Evolutionary conservation across 2,113 vertebrate species (phyloP).

Genomic region (Paralichthys olivaceus): DNA sequence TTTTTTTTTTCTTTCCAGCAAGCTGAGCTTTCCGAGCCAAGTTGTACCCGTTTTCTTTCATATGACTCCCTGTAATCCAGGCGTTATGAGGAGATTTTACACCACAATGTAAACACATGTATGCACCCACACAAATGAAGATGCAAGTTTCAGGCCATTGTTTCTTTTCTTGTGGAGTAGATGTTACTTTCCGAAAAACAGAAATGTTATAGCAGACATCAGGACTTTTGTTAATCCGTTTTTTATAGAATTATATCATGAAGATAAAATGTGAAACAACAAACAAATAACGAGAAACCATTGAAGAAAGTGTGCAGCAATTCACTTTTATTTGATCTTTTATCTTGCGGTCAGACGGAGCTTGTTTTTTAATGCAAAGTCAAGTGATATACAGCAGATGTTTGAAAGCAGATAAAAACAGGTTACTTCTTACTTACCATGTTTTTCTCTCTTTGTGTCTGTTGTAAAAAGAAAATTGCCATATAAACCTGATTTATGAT

Average conservation of each 20-base stretch:
- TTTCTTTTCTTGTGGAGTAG: constrained; percentile 24
- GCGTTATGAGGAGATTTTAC: constrained; percentile 58
- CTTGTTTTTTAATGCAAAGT: constrained; percentile 7
- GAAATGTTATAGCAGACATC: background rate
- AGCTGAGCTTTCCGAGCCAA: constrained; percentile 59
- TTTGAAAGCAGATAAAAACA: background rate
- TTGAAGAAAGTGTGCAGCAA: background rate
- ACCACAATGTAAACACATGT: constrained; percentile 44
- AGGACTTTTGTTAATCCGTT: constrained; percentile 6
- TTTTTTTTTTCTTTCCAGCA: background rate
- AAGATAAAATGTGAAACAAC: background rate
- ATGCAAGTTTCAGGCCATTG: constrained; percentile 11
- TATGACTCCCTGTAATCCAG: constrained; percentile 58
- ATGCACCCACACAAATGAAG: constrained; percentile 17
- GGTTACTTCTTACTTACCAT: background rate
- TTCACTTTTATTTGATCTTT: constrained; percentile 12
- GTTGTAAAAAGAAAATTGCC: background rate
- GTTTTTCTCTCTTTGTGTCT: background rate
- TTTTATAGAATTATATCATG: background rate
- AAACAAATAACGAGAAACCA: background rate
- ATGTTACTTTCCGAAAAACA: constrained; percentile 3
- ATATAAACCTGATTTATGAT: background rate
- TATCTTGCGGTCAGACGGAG: background rate
- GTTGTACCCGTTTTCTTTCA: constrained; percentile 57
- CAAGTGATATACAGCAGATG: background rate